Percentiles rank a stretch among this genome's conserved stretches.
phyloP scores from a whole-genome alignment of 2,888 invertebrate species.

The Teinopalpus imperialis region DNA sequence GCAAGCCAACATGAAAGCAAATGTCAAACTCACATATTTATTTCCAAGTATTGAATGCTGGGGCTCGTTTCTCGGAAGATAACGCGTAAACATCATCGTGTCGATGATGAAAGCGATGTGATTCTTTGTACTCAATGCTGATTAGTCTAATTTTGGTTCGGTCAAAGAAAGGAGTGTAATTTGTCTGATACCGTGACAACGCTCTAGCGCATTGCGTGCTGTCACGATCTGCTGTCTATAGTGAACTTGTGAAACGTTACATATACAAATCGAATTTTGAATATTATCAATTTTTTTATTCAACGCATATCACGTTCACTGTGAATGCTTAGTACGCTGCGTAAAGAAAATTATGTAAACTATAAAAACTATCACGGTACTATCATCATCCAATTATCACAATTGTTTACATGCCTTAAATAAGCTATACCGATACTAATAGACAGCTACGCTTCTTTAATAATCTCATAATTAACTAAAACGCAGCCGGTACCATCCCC shows the following conservation, averaged over 20 bases:
- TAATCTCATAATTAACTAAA: slow-evolving; percentile 77
- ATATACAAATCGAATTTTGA: background rate
- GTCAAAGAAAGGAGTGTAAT: slow-evolving; percentile 60
- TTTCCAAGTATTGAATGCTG: slow-evolving; percentile 81
- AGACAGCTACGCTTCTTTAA: slow-evolving; percentile 60
- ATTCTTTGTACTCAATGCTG: slow-evolving; percentile 77
- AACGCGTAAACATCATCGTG: slow-evolving; percentile 77
- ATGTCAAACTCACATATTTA: slow-evolving; percentile 82
- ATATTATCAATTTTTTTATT: slow-evolving; percentile 1
- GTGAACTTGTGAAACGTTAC: slow-evolving; percentile 42
- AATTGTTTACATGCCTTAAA: background rate
- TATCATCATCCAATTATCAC: background rate
- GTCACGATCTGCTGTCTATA: slow-evolving; percentile 44
- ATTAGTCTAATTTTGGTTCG: slow-evolving; percentile 75
- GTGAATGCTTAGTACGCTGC: too few species aligned
- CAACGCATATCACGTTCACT: too few species aligned
- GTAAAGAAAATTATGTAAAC: too few species aligned
- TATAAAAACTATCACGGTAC: too few species aligned
- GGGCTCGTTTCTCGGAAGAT: slow-evolving; percentile 73
- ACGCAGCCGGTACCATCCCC: slow-evolving; percentile 60
- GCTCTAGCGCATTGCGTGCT: slow-evolving; percentile 45
- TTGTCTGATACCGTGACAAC: slow-evolving; percentile 67
- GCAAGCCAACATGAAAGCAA: slow-evolving; percentile 78
- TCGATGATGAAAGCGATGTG: slow-evolving; percentile 82
- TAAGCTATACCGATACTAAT: slow-evolving; percentile 27